These are phyloP conservation scores for Xestia rhomboidea DNA, from an alignment of 2,888 invertebrate genomes.

Conservation along the genomic window DNA sequence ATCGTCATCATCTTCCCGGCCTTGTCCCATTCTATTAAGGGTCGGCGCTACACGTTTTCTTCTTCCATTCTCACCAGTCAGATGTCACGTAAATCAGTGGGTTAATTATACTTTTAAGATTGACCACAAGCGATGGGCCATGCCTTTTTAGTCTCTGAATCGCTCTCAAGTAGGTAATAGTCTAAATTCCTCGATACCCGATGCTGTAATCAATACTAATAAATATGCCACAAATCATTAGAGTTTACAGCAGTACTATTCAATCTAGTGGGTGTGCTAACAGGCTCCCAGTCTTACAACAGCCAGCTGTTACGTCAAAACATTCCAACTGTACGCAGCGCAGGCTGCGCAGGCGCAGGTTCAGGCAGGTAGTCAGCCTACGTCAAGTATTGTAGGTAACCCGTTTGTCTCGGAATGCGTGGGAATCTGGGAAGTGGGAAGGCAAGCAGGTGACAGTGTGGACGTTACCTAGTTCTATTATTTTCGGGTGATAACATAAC, in stretches of 20 bases:
- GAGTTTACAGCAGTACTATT: slow-evolving; percentile 45
- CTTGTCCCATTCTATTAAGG: no score
- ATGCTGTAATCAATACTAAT: slow-evolving; percentile 37
- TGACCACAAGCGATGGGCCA: neutral
- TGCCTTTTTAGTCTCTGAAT: neutral
- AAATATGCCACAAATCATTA: slow-evolving; percentile 58
- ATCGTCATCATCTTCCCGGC: no score
- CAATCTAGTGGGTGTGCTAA: slow-evolving; percentile 58
- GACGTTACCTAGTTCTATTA: slow-evolving; percentile 15
- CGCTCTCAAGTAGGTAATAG: neutral
- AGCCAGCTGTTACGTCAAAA: slow-evolving; percentile 62
- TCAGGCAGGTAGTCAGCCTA: slow-evolving; percentile 59
- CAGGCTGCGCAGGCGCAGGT: slow-evolving; percentile 46
- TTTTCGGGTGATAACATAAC: slow-evolving; percentile 1
- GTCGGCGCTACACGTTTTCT: no score
- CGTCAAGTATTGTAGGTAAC: slow-evolving; percentile 57
- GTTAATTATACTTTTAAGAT: neutral
- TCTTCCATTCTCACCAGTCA: no score
- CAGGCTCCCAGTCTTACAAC: slow-evolving; percentile 58
- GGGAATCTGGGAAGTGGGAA: slow-evolving; percentile 59
- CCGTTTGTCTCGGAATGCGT: slow-evolving; percentile 55
- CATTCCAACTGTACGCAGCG: slow-evolving; percentile 53
- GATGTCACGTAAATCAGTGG: neutral
- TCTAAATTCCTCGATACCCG: slow-evolving; percentile 21
- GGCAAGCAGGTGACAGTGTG: slow-evolving; percentile 49